phyloP scores from a whole-genome alignment of 2,797 vertebrate genomes.

The Chaunax sp. region DNA sequence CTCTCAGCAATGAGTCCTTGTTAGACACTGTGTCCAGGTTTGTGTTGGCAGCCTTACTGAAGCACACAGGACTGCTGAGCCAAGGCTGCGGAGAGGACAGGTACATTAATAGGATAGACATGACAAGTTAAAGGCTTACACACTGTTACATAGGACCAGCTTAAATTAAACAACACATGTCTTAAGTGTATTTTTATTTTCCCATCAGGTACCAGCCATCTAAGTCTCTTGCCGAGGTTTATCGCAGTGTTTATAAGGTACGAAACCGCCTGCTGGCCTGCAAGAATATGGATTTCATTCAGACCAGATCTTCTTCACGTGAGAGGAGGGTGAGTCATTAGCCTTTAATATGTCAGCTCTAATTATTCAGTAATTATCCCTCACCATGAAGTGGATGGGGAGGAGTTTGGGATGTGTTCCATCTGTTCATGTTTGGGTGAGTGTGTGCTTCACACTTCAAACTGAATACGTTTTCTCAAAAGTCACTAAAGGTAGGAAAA shows the following conservation, averaged over 20 bases:
- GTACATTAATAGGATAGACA: conserved; percentile 68
- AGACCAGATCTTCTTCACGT: conserved; percentile 91
- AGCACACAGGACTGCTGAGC: conserved; percentile 92
- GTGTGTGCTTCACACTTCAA: no score
- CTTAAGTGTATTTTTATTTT: not conserved
- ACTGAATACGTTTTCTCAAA: no score
- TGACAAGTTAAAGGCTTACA: not conserved
- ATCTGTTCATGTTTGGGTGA: no score
- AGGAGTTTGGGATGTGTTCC: no score
- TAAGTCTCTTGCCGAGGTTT: conserved; percentile 93
- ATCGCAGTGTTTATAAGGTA: conserved; percentile 95
- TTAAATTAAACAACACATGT: not conserved
- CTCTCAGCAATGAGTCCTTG: conserved; percentile 92
- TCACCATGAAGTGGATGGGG: no score
- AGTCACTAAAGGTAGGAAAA: no score
- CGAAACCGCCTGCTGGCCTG: conserved; percentile 95
- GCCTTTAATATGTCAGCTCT: not conserved
- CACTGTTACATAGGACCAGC: not conserved
- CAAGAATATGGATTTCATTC: conserved; percentile 96
- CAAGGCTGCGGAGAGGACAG: conserved; percentile 94
- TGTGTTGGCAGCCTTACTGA: conserved; percentile 93
- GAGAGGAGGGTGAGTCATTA: conserved; percentile 92
- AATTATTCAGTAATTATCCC: not conserved
- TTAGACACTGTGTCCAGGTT: conserved; percentile 96
- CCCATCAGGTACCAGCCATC: conserved; percentile 92